These are phyloP conservation scores for Nymphalis c-album DNA, from an alignment of 2,888 invertebrate genomes.

Conservation along the genomic window DNA sequence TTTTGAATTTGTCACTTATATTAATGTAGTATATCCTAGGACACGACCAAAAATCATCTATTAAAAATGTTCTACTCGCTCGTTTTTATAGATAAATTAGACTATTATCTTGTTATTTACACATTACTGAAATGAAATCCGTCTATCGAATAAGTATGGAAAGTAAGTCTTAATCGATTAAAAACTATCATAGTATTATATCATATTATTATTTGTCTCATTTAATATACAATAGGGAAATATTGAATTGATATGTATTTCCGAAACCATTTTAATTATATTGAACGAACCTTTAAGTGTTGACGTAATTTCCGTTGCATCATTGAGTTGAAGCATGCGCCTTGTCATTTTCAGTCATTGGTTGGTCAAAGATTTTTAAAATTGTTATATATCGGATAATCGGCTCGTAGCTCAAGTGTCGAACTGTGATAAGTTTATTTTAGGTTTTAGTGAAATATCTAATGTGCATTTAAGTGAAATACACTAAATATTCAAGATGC, in stretches of 20 bases:
- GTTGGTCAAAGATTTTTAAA: constrained; percentile 74
- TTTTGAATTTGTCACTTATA: too few relatives aligned
- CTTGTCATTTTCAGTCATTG: constrained; percentile 77
- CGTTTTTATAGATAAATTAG: too few relatives aligned
- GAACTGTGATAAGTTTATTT: constrained; percentile 76
- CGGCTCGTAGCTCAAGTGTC: constrained; percentile 75
- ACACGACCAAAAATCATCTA: too few relatives aligned
- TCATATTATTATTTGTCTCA: too few relatives aligned
- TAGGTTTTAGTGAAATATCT: constrained; percentile 79
- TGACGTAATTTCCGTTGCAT: constrained; percentile 85
- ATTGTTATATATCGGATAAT: constrained; percentile 71
- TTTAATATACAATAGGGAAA: too few relatives aligned
- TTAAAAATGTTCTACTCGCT: too few relatives aligned
- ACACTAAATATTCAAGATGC: constrained; percentile 80
- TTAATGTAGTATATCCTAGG: too few relatives aligned
- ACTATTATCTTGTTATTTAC: too few relatives aligned
- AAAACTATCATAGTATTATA: too few relatives aligned
- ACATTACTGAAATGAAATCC: too few relatives aligned
- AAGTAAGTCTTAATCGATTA: too few relatives aligned
- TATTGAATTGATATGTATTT: not conserved
- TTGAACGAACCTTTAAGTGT: constrained; percentile 47
- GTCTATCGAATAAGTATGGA: too few relatives aligned
- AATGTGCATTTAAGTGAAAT: constrained; percentile 76
- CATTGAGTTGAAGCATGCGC: constrained; percentile 82
- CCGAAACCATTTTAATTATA: constrained; percentile 18